These are phyloP conservation scores for Ptilonorhynchus violaceus DNA, from an alignment of 2,113 vertebrate genomes.

Conservation along the genomic window DNA sequence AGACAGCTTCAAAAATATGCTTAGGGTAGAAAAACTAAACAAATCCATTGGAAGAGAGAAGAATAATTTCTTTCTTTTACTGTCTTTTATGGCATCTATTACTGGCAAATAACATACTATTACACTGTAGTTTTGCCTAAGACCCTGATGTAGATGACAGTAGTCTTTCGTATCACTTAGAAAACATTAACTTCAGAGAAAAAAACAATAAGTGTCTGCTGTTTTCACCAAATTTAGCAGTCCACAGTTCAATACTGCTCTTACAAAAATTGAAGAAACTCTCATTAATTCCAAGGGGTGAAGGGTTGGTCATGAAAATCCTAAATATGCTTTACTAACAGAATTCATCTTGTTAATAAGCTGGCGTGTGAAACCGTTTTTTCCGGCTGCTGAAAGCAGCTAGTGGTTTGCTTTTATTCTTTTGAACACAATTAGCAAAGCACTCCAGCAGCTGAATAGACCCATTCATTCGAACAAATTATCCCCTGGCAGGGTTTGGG, in stretches of 20 bases:
- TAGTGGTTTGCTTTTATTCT: conserved; percentile 73
- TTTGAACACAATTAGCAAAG: conserved; percentile 75
- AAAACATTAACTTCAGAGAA: neutral
- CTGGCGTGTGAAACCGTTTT: conserved; percentile 51
- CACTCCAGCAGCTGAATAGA: conserved; percentile 70
- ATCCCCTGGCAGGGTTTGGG: conserved; percentile 27
- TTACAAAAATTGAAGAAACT: neutral
- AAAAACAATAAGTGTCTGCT: neutral
- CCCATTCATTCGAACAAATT: conserved; percentile 80
- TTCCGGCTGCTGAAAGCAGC: conserved; percentile 54
- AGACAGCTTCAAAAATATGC: neutral
- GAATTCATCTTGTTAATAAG: conserved; percentile 56
- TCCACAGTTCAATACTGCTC: neutral
- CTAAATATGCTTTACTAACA: conserved; percentile 59
- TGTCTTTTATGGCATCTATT: neutral
- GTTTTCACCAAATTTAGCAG: neutral
- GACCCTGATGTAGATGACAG: neutral
- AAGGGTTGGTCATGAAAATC: neutral
- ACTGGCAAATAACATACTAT: neutral
- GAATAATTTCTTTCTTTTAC: neutral
- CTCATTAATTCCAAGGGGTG: conserved; percentile 1
- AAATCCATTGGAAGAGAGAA: neutral
- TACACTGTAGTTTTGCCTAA: neutral
- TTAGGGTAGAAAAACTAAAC: neutral
- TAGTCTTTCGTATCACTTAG: neutral